phyloP scores from a whole-genome alignment of 2,113 vertebrate genomes.

The Anas platyrhynchos region DNA sequence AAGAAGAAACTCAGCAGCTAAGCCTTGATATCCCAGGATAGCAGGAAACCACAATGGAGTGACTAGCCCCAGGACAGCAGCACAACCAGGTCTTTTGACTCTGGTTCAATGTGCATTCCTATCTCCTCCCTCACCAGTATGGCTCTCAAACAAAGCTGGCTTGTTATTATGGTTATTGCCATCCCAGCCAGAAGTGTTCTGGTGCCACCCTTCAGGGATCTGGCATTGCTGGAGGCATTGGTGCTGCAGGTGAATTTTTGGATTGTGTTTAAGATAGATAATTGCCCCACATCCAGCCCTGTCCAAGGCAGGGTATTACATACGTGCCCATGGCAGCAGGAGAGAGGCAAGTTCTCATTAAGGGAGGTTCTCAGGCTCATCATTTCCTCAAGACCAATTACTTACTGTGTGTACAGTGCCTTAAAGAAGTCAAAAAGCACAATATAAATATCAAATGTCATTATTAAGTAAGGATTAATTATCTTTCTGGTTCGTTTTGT shows the following conservation, averaged over 20 bases:
- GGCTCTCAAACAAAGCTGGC: background rate
- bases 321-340: background rate
- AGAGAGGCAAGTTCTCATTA: background rate
- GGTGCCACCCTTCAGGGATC: background rate
- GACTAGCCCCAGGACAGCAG: background rate
- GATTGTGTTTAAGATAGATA: background rate
- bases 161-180: fast-evolving
- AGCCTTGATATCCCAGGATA: background rate
- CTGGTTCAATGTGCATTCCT: background rate
- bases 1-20: background rate
- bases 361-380: background rate
- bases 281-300: background rate
- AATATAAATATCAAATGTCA: constrained; percentile 18
- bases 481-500: constrained; percentile 2
- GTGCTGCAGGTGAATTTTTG: background rate
- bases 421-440: background rate
- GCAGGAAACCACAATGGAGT: background rate
- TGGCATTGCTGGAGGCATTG: background rate
- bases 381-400: background rate
- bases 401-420: background rate
- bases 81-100: background rate
- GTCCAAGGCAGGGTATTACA: background rate
- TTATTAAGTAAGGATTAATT: constrained; percentile 54
- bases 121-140: background rate
- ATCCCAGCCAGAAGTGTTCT: background rate